These are phyloP conservation scores for Malaclemys terrapin DNA, from an alignment of 2,113 vertebrate species.

Conservation along the genomic window DNA sequence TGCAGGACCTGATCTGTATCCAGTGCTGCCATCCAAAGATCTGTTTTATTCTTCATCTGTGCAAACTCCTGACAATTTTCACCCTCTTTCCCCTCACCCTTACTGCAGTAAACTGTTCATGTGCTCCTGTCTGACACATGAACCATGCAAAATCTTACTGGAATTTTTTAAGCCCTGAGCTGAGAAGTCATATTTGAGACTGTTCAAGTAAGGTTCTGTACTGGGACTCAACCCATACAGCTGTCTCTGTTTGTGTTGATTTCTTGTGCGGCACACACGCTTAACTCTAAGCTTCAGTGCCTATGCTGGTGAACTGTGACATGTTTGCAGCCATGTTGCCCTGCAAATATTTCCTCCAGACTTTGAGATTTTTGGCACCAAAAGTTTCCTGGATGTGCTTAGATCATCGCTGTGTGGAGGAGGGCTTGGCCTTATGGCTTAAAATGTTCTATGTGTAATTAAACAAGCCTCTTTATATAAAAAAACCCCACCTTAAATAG, in stretches of 20 bases:
- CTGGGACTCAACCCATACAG: neutral
- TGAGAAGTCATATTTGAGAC: conserved; percentile 12
- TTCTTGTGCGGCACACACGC: neutral
- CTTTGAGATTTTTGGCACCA: conserved; percentile 66
- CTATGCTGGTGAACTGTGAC: conserved; percentile 42
- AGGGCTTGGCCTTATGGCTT: conserved; percentile 55
- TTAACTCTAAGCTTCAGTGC: neutral
- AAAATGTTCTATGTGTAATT: conserved; percentile 50
- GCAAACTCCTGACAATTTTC: conserved; percentile 14
- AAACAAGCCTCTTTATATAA: conserved; percentile 58
- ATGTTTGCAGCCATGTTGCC: conserved; percentile 62
- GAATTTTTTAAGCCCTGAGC: neutral
- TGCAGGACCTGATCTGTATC: conserved; percentile 48
- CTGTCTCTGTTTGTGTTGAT: conserved; percentile 42
- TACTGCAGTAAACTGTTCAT: neutral
- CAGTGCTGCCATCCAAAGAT: neutral
- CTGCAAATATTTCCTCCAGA: conserved; percentile 59
- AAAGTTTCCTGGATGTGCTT: conserved; percentile 73
- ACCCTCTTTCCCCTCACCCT: neutral
- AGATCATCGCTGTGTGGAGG: conserved; percentile 67
- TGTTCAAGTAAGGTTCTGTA: neutral
- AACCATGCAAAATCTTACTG: neutral
- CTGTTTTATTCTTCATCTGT: conserved; percentile 2
- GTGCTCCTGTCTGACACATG: neutral
- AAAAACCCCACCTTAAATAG: conserved; percentile 29